phyloP scores from a whole-genome alignment of 30 jellyfish, hydroid and myxozoan genomes.

The Hydractinia symbiolongicarpus region DNA sequence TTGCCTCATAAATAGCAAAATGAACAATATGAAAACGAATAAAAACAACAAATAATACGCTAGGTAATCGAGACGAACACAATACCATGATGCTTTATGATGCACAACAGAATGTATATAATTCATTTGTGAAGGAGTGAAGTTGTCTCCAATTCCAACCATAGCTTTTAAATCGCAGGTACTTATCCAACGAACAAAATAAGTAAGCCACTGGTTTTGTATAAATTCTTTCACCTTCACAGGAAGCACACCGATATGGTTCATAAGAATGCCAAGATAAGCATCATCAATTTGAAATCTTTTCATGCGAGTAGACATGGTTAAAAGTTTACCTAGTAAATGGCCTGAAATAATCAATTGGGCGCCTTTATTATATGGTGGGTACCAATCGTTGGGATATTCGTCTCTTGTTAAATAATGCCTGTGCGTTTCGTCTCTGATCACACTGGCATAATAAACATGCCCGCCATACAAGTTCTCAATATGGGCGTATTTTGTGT shows the following conservation, averaged over 20 bases:
- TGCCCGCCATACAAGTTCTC: slow-evolving; percentile 28
- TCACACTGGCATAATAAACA: slow-evolving; percentile 4
- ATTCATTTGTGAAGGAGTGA: not conserved
- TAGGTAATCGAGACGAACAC: slow-evolving; percentile 1
- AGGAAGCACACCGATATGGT: slow-evolving; percentile 2
- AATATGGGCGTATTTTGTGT: not conserved
- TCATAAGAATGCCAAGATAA: slow-evolving; percentile 4
- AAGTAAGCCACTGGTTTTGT: not conserved
- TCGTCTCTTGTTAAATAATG: slow-evolving; percentile 16
- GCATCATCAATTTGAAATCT: slow-evolving; percentile 16
- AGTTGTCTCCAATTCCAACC: not conserved
- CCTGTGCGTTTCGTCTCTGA: not conserved
- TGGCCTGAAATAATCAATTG: slow-evolving; percentile 22
- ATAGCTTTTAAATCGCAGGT: slow-evolving; percentile 7
- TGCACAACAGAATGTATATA: not conserved
- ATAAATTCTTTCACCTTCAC: not conserved
- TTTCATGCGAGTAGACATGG: not conserved
- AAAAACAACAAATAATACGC: not conserved
- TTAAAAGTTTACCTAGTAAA: not conserved
- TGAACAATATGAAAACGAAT: not conserved
- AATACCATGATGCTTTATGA: not conserved
- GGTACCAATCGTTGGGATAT: slow-evolving; percentile 21
- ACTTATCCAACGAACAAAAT: not conserved
- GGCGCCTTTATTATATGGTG: slow-evolving; percentile 22
- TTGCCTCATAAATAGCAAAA: slow-evolving; percentile 2